Conservation (phyloP, 1,140 invertebrate species). For the Hestina assimilis region DNA sequence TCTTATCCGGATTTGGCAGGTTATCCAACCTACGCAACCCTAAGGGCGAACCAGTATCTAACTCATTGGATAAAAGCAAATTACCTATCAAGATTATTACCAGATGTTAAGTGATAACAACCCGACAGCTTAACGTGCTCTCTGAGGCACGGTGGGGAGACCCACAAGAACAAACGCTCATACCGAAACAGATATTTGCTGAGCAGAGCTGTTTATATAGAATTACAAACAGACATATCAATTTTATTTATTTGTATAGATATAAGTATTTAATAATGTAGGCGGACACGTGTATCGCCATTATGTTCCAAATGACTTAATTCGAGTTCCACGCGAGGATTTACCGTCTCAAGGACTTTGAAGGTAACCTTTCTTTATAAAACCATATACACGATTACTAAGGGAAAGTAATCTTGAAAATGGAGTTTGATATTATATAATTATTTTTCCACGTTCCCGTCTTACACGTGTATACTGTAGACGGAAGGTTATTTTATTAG, state of each 20-base stretch:
- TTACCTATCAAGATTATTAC: too few species aligned
- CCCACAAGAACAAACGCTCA: too few species aligned
- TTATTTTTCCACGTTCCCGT: background rate
- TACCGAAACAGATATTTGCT: too few species aligned
- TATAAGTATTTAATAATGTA: background rate
- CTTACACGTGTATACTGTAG: background rate
- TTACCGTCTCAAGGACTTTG: slow-evolving; percentile 16
- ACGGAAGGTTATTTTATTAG: too few species aligned
- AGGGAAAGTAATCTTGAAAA: slow-evolving; percentile 1
- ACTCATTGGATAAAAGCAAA: too few species aligned
- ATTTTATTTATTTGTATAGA: background rate
- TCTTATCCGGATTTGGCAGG: too few species aligned
- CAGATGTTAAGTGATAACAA: too few species aligned
- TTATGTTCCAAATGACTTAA: background rate
- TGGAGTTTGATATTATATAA: background rate
- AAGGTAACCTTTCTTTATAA: background rate
- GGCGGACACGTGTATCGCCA: slow-evolving; percentile 10
- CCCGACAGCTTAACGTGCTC: too few species aligned
- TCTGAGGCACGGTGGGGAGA: too few species aligned
- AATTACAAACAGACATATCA: background rate
- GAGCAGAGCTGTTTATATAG: background rate
- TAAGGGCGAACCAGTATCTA: too few species aligned
- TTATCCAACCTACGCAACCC: too few species aligned
- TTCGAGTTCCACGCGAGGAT: slow-evolving; percentile 20
- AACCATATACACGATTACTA: background rate